Evolutionary conservation across 2,888 invertebrate species (phyloP), one percentile per base, ranked within the genome.

Genomic region (Drosophila glabriapex): DNA sequence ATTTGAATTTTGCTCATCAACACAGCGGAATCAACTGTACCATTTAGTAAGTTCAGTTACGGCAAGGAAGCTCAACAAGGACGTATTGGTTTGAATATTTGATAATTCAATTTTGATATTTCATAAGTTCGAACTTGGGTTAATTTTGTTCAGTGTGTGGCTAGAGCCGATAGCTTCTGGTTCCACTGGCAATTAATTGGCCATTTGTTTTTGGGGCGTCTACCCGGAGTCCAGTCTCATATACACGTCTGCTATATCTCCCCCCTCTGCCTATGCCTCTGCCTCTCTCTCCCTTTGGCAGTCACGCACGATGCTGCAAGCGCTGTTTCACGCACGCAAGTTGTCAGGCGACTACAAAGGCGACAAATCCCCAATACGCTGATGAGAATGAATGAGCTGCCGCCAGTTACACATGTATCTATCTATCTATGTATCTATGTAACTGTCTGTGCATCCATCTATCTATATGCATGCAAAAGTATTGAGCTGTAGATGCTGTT

Each of bases 281-380:
- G 0, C 16, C 19, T 19, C 53, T 2, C 22, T 53, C 16, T 3
- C n/a, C 19, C 16, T n/a, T 12, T 55, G 25, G 52, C 67, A 63
- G 78, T 78, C 82, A 82, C 83, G 82, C 82, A 82, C 83, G 75
- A 60, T 19, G 46, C 52, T 35, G 37, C 25, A 55, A 28, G 37
- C 25, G 54, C 35, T 35, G 54, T 54, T 61, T 76, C 82, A 82
- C 80, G 80, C 80, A 80, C 75, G 78, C 68, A 70, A 52, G 7
- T 56, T 83, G 82, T 78, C 83, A 76, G 81, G 56, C 78, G 76
- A 70, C 64, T 83, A 67, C 80, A 82, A 78, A 70, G 78, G 84
- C 89, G 86, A 80, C 84, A 85, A 85, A 85, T 85, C 85, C 85
- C 87, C 85, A 82, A 78, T 82, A 80, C 89, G 84, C 85, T 89